These are phyloP conservation scores for Xiphophorus couchianus DNA, from an alignment of 2,113 vertebrate species.

Conservation along the genomic window DNA sequence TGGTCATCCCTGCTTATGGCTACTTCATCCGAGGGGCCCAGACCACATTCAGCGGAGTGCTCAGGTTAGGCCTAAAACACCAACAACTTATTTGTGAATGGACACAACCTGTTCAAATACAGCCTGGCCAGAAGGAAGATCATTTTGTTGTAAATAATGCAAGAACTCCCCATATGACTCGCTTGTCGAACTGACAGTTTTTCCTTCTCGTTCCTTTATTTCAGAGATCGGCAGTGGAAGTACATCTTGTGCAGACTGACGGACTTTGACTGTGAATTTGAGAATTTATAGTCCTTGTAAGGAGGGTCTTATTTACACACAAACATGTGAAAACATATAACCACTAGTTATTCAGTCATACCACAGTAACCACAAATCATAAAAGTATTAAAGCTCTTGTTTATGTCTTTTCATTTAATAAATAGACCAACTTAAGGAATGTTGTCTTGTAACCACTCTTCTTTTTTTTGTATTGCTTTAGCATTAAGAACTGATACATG, in stretches of 20 bases:
- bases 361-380: slow-evolving; percentile 4
- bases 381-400: slow-evolving; percentile 18
- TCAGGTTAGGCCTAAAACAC: slow-evolving; percentile 81
- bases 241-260: slow-evolving; percentile 98
- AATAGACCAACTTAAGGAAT: slow-evolving; percentile 9
- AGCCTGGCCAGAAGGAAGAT: not conserved
- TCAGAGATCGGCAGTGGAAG: slow-evolving; percentile 98
- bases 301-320: slow-evolving; percentile 9
- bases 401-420: slow-evolving; percentile 23
- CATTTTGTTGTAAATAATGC: not conserved
- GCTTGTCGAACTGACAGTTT: slow-evolving; percentile 19
- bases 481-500: slow-evolving; percentile 23
- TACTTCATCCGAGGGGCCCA: slow-evolving; percentile 94
- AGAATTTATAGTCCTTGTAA: slow-evolving; percentile 81
- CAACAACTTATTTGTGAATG: not conserved
- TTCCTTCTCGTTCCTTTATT: slow-evolving; percentile 46
- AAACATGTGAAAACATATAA: slow-evolving; percentile 23
- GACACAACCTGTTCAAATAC: not conserved
- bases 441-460: slow-evolving; percentile 14
- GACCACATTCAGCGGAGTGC: slow-evolving; percentile 93
- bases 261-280: slow-evolving; percentile 91
- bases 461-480: slow-evolving; percentile 6
- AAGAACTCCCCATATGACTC: not conserved
- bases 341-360: slow-evolving; percentile 32
- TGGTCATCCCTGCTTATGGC: slow-evolving; percentile 90